Base-by-base conservation (phyloP, 2,888 invertebrate species). In the Philaethria dido region DNA sequence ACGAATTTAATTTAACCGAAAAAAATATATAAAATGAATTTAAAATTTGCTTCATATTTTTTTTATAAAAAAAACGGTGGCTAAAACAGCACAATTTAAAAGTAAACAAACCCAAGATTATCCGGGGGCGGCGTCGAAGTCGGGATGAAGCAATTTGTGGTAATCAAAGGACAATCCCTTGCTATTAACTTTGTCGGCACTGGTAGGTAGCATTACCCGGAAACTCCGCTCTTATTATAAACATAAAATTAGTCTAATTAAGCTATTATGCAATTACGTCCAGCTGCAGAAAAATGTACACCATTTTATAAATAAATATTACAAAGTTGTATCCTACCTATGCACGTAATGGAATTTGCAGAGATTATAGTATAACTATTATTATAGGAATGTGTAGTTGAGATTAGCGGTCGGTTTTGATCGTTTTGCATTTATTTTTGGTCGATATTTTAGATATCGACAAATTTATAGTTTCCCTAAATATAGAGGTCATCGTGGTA, bases 121-220 rank as follows among this genome's bases (percentile, higher is more conserved):
- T 82, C 76, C 71, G 70, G 78, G 73, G 75, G 81, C 76, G 78
- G 74, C 73, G 71, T 72, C 73, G 75, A 73, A 69, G 14, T 72
- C 71, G 74, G 78, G 84, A 89, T 88, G 70, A 86, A 89, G 89
- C 83, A 89, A 90, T 90, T 90, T 87, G 80, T 78, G 78, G 83
- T 78, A 86, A 89, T 87, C 84, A 79, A 79, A 77, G 73, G 80
- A 84, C 83, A 84, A 82, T 80, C 80, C 78, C 72, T 77, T 77
- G 75, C 78, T 77, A 81, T 81, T 84, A 81, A 63, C 79, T 81
- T 81, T 81, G 80, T 80, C 80, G 80, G 80, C 75, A 64, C 63
- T 71, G 67, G 55, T 71, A 66, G 62, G 61, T 71, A 66, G 62
- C 66, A 65, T 61, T 65, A 66, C 69, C 52, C 66, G 66, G 69